phyloP scores from a whole-genome alignment of 2,113 vertebrate genomes.

The Gorsachius goisagi region DNA sequence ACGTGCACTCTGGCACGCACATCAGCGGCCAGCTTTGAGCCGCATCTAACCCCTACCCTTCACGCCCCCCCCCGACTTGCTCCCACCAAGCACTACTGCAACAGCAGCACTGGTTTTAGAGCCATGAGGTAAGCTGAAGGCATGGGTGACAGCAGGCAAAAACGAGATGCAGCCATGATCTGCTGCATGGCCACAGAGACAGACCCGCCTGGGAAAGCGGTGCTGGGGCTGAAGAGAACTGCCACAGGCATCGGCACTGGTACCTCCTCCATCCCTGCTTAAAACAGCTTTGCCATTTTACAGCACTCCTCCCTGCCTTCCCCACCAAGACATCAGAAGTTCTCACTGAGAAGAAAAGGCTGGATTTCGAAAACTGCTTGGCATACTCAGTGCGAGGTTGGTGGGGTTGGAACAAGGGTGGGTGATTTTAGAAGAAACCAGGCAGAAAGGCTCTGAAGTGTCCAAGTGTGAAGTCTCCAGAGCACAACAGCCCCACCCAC shows the following conservation, averaged over 20 bases:
- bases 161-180: background rate
- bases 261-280: background rate
- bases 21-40: rapidly evolving
- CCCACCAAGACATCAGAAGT: background rate
- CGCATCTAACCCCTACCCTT: background rate
- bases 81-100: background rate
- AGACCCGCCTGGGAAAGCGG: rapidly evolving
- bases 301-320: background rate
- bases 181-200: background rate
- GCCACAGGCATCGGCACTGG: rapidly evolving
- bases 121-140: background rate
- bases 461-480: background rate
- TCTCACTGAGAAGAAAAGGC: background rate
- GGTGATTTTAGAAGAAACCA: background rate
- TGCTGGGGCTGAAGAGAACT: background rate
- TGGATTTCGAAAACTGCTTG: background rate
- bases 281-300: background rate
- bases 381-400: background rate
- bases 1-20: rapidly evolving
- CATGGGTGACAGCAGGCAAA: background rate
- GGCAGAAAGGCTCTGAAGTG: background rate
- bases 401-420: background rate
- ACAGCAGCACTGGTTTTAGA: background rate
- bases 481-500: background rate
- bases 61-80: rapidly evolving